These are phyloP conservation scores for Allolobophora icterica DNA, from an alignment of 2,888 invertebrate species.

Conservation along the genomic window DNA sequence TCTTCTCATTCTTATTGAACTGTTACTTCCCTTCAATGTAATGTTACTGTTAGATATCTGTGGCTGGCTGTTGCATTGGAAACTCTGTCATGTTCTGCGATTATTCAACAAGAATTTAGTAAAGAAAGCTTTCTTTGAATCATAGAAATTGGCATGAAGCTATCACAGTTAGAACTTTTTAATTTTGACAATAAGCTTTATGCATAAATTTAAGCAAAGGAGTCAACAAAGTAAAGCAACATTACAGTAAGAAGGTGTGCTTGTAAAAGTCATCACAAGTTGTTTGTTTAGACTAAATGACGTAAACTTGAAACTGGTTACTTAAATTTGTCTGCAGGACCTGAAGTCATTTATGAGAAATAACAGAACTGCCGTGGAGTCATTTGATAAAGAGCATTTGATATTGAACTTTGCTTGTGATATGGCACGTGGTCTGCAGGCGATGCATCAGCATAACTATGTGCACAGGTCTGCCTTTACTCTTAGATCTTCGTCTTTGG, in stretches of 20 bases:
- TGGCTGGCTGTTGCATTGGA: too few relatives aligned
- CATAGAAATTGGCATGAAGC: too few relatives aligned
- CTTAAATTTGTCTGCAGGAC: constrained; percentile 55
- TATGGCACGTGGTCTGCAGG: constrained; percentile 76
- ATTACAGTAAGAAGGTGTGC: neutral
- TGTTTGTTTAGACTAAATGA: neutral
- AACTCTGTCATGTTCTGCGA: too few relatives aligned
- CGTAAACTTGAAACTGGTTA: neutral
- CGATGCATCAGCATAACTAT: constrained; percentile 73
- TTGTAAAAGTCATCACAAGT: neutral
- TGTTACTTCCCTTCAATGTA: too few relatives aligned
- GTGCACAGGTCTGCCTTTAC: constrained; percentile 58
- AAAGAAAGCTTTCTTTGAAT: too few relatives aligned
- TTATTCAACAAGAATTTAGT: too few relatives aligned
- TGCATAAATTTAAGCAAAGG: neutral
- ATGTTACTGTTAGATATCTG: too few relatives aligned
- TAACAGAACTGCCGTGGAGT: constrained; percentile 55
- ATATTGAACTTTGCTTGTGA: constrained; percentile 75
- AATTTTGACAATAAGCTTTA: too few relatives aligned
- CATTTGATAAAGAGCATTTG: constrained; percentile 55
- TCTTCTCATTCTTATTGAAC: too few relatives aligned
- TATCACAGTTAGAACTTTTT: too few relatives aligned
- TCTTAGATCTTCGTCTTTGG: neutral
- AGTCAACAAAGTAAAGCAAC: neutral
- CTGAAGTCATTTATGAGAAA: constrained; percentile 62